Conservation (phyloP, 2,113 vertebrate genomes). For the Paramormyrops kingsleyae region DNA sequence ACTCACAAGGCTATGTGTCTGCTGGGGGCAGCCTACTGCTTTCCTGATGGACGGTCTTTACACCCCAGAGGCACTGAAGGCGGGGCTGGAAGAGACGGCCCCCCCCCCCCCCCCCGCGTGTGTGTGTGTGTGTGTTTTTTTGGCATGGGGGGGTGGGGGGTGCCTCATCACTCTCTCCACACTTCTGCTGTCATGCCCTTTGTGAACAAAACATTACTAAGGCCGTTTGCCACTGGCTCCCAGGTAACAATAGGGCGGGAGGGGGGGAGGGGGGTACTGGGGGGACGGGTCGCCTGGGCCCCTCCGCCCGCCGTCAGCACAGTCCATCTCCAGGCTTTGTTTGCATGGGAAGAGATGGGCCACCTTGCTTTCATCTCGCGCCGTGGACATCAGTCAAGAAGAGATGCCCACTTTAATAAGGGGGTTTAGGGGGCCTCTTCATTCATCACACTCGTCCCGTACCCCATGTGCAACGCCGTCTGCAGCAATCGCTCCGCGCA, state of each 20-base stretch:
- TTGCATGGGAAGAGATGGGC: conserved; percentile 69
- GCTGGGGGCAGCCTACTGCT: not conserved
- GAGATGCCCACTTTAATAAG: conserved; percentile 64
- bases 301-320: conserved; percentile 63
- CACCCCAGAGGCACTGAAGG: not conserved
- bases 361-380: conserved; percentile 73
- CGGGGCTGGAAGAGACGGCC: conserved; percentile 39
- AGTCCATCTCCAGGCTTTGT: conserved; percentile 74
- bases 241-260: conserved; percentile 75
- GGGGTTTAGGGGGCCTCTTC: not conserved
- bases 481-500: not conserved
- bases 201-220: conserved; percentile 82
- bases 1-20: not conserved
- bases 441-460: not conserved
- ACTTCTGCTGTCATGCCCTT: conserved; percentile 96
- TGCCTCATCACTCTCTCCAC: conserved; percentile 94
- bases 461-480: not conserved
- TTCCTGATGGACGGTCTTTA: not conserved
- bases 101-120: conserved; percentile 17
- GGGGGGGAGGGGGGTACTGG: conserved; percentile 34
- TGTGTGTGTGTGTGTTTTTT: conserved; percentile 43
- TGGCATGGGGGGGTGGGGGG: conserved; percentile 56
- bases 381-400: conserved; percentile 62
- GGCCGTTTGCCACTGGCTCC: conserved; percentile 75
- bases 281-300: conserved; percentile 19